Evolutionary conservation across 2,113 vertebrate species (phyloP).

Genomic region (Coturnix japonica): DNA sequence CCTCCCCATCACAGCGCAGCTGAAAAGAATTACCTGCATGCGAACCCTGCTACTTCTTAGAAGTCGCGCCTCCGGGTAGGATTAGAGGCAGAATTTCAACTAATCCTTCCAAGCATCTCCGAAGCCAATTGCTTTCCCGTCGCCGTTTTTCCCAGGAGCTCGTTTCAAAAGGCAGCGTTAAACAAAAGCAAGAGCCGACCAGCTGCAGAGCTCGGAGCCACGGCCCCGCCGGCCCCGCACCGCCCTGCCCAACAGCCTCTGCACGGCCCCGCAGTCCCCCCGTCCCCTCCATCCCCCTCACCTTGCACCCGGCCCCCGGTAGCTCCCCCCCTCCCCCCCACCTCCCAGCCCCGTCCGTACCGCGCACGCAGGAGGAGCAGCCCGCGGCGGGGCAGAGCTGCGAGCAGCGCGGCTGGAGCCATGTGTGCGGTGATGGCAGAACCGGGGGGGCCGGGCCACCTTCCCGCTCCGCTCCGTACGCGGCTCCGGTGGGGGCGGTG

Average conservation of each 20-base stretch:
- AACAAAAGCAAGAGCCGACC: background rate
- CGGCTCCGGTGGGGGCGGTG: too few species aligned
- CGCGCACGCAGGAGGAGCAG: background rate
- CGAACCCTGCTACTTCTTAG: background rate
- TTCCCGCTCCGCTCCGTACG: too few species aligned
- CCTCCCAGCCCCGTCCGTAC: background rate
- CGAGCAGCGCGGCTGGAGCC: background rate
- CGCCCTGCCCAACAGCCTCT: background rate
- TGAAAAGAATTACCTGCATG: background rate
- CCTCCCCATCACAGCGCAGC: background rate
- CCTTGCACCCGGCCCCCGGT: background rate
- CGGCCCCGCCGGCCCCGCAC: too few species aligned
- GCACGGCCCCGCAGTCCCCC: background rate
- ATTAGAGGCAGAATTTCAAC: background rate
- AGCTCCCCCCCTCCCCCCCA: background rate
- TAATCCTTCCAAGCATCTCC: background rate
- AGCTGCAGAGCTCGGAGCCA: background rate
- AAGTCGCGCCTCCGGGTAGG: rapidly evolving
- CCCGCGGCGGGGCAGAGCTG: background rate
- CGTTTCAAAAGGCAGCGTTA: background rate
- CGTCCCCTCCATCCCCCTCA: background rate
- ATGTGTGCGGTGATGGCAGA: background rate
- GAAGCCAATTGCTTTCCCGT: background rate
- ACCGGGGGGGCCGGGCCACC: background rate
- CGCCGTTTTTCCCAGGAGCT: background rate